Base-by-base conservation (phyloP, 2,113 vertebrate species). In the Cololabis saira region DNA sequence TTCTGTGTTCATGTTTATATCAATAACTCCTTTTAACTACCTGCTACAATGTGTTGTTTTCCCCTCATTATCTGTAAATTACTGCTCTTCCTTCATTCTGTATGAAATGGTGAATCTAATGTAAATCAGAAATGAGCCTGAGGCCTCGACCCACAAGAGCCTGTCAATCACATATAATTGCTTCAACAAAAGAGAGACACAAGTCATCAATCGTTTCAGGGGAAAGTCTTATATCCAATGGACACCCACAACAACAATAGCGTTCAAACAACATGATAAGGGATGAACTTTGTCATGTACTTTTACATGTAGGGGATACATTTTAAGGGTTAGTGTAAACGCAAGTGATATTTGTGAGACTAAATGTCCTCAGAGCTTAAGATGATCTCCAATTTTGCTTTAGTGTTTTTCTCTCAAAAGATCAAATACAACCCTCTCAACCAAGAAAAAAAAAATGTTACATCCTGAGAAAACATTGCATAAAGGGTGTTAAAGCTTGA, bases 131-230 rank as follows among this genome's bases (percentile, higher is more conserved):
- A 89, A 91, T 90, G 78, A 87, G 82, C 89, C 81, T 1, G 12
- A 50, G 84, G 85, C 67, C 73, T 54, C 70, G 74, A 47, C 68
- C 59, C 76, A 77, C 80, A 77, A 67, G 63, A 62, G 80, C 78
- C 83, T 91, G 92, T 87, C 91, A 91, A 76, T 92, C 92, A 92
- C 73, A 78, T 85, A 81, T 91, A 92, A 91, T 92, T 90, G 85
- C 86, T 86, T 79, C 77, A 77, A 73, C 85, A 88, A 89, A 22
- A 56, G 53, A 52, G 62, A 81, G 62, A 78, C 68, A 69, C 49
- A 57, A 78, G 85, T 87, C 74, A 71, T 81, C 61, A 87, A 84
- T 87, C 57, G 71, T 81, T 88, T 80, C 40, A 70, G 61, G 57
- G 66, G 61, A 56, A 76, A 53, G 61, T 44, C 12, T 41, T 60